Evolutionary conservation across 2,797 vertebrate genomes (phyloP).

Genomic region (Loris lydekkerianus): DNA sequence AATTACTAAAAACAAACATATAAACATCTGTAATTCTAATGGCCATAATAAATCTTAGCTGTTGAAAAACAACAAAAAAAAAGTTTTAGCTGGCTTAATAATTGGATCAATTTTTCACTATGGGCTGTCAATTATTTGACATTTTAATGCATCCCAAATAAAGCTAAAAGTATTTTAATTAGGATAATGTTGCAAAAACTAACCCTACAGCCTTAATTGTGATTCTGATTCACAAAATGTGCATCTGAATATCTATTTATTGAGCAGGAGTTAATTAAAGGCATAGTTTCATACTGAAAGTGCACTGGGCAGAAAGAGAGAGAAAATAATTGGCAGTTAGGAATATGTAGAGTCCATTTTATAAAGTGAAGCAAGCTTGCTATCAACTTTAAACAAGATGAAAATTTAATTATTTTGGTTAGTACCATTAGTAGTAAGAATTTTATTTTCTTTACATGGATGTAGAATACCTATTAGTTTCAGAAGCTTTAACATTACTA

Average conservation of each 20-base stretch:
- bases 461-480: background rate
- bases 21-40: conserved; percentile 88
- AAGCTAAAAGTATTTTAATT: conserved; percentile 87
- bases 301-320: conserved; percentile 54
- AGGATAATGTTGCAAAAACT: conserved; percentile 82
- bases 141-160: conserved; percentile 86
- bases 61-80: conserved; percentile 16
- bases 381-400: conserved; percentile 51
- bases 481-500: background rate
- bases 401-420: conserved; percentile 40
- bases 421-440: conserved; percentile 3
- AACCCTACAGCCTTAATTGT: conserved; percentile 83
- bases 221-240: conserved; percentile 80
- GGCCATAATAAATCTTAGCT: conserved; percentile 86
- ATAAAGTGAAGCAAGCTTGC: conserved; percentile 8
- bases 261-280: conserved; percentile 88
- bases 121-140: conserved; percentile 85
- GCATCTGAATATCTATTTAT: conserved; percentile 85
- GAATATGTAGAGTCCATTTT: conserved; percentile 49
- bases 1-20: conserved; percentile 84
- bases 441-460: background rate
- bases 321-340: conserved; percentile 79
- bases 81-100: conserved; percentile 83
- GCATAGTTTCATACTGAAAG: conserved; percentile 77
- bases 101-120: conserved; percentile 89